These are phyloP conservation scores for Sarcophaga subvicina DNA, from an alignment of 2,888 invertebrate species.

Conservation along the genomic window DNA sequence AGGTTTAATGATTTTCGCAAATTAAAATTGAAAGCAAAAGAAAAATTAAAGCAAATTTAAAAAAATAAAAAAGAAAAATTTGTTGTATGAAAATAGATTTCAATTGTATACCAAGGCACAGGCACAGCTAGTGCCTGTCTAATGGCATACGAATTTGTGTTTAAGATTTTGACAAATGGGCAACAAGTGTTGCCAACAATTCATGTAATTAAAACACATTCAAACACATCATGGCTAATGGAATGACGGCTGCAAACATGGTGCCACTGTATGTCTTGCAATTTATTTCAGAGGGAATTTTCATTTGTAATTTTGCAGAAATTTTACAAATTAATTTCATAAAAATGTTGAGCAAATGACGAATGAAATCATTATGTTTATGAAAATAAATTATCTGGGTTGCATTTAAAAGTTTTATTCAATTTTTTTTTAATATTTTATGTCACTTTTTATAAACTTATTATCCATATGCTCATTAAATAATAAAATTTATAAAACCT, in stretches of 20 bases:
- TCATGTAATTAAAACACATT: constrained; percentile 44
- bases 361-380: constrained; percentile 2
- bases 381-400: too few species aligned
- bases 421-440: too few species aligned
- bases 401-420: too few species aligned
- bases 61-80: background rate
- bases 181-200: constrained; percentile 66
- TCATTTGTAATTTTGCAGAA: constrained; percentile 31
- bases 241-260: too few species aligned
- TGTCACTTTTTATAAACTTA: too few species aligned
- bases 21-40: constrained; percentile 5
- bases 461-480: too few species aligned
- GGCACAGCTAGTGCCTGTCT: constrained; percentile 43
- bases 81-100: constrained; percentile 8
- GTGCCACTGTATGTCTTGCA: too few species aligned
- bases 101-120: constrained; percentile 7
- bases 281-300: background rate
- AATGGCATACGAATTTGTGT: constrained; percentile 27
- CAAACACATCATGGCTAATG: too few species aligned
- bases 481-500: too few species aligned
- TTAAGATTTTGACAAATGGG: constrained; percentile 63
- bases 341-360: constrained; percentile 23
- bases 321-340: constrained; percentile 30
- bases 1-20: constrained; percentile 49
- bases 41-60: background rate